Evolutionary conservation across 2,113 vertebrate genomes (phyloP).

Genomic region (Setophaga petechia): DNA sequence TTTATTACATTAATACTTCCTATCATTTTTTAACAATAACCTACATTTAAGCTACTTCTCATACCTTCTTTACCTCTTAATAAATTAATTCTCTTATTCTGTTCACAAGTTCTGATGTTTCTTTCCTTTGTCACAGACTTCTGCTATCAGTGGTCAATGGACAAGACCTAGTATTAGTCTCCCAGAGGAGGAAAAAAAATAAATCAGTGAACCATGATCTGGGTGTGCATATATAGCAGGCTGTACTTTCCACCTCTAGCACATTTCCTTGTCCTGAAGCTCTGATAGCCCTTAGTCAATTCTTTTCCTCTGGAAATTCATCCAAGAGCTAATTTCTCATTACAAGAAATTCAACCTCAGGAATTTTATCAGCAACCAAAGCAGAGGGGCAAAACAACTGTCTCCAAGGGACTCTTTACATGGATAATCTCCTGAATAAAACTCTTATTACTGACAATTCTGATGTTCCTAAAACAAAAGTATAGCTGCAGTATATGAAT

Average conservation of each 20-base stretch:
- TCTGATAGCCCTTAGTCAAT: neutral
- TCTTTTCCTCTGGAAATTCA: neutral
- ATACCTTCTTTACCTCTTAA: neutral
- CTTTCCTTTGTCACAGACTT: neutral
- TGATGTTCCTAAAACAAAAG: neutral
- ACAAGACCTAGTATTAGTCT: neutral
- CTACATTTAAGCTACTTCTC: neutral
- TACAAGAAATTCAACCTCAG: neutral
- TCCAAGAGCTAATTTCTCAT: neutral
- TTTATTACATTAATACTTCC: neutral
- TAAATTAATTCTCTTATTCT: neutral
- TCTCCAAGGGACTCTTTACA: neutral
- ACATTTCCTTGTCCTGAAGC: neutral
- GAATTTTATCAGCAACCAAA: slow-evolving; percentile 4
- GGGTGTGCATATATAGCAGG: neutral
- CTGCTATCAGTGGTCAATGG: neutral
- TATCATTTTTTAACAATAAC: neutral
- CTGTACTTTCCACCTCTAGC: neutral
- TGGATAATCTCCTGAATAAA: neutral
- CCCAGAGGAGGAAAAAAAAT: neutral
- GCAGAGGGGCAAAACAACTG: neutral
- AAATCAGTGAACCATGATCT: neutral
- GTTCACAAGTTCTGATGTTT: neutral
- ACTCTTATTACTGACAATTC: neutral
- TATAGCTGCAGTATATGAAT: neutral